Evolutionary conservation across 1,140 invertebrate genomes (phyloP), one percentile per base, ranked within the genome.

Genomic region (Thaumetopoea pityocampa): DNA sequence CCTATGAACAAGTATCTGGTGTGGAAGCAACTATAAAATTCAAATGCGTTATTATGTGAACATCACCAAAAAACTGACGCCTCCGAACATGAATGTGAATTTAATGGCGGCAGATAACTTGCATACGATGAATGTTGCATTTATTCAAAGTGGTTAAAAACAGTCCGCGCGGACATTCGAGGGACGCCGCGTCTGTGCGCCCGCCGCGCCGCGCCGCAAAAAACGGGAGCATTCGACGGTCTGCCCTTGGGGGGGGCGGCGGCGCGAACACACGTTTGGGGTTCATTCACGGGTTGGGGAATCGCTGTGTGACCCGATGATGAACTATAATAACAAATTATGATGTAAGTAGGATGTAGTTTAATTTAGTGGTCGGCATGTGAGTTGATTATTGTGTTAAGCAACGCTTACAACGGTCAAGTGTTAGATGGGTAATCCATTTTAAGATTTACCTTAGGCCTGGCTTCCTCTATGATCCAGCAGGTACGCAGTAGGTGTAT

Each of bases 61-160:
- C 14, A 14, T 18, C n/a, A 18, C 23, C 27, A 37, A 43, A 34
- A 51, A 27, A 16, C 28, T 18, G 6, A 34, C 36, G 29, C 41
- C 32, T 28, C 29, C 12, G 7, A 9, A 12, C 19, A 41, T 32
- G 30, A 32, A 24, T 41, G 24, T 41, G 37, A 32, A 41, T 41
- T 2, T 41, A n/a, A 32, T 41, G 27, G 27, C 30, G 11, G 15
- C 37, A 32, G 27, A 41, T 32, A 17, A 41, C 28, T 37, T 41
- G 35, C 30, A 35, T 54, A 51, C 32, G 47, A 70, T 73, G 58
- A 70, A 74, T 77, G 67, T 77, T 77, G 67, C 58, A 73, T 71
- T 62, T 73, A 77, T 73, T 73, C 57, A 72, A 69, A 67, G 49
- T 45, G 46, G 22, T 41, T 41, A 72, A 76, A 77, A 73, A 72